Evolutionary conservation across 2,113 vertebrate genomes (phyloP), one percentile per base, ranked within the genome.

Genomic region (Bubalus kerabau): DNA sequence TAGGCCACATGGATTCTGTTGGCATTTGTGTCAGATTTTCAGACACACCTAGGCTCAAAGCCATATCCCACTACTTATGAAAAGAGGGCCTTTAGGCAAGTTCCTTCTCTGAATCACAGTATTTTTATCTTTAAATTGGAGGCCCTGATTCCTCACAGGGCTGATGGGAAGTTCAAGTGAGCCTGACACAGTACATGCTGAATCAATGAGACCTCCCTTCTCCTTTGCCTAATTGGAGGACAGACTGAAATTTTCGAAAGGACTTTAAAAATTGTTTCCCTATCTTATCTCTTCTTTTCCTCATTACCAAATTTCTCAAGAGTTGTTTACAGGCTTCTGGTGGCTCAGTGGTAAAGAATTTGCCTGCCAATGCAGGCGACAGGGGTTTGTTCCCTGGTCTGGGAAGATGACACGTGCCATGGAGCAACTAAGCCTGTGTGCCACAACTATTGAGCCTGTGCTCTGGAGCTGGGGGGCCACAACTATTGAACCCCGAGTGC

Each of bases 181-280:
- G 30, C 48, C 43, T 57, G 36, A 23, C 10, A 24, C 1, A 40
- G 32, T 16, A 50, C 28, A 9, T 43, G 46, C n/a, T 24, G 48
- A 60, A 36, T 91, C 54, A 74, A 19, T 11, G n/a, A 56, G 36
- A 48, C 62, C 6, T 43, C 60, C 19, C 60, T 83, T 90, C n/a
- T 14, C 4, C n/a, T 96, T 85, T 91, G 40, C 8, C 24, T 96
- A 26, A 43, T 32, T 92, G 62, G 17, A 50, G 78, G 36, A 46
- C n/a, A 84, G 62, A 84, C 32, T 76, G 59, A 91, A n/a, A n/a
- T 74, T 91, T 97, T 85, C n/a, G 4, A 92, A 76, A 95, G 32
- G 64, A 59, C 4, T 87, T 81, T 40, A 74, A 71, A 59, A 78
- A 81, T 60, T 57, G 60, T 59, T 98, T 94, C 36, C n/a, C 26